These are phyloP conservation scores for Patagioenas fasciata DNA, from an alignment of 2,113 vertebrate genomes.

Conservation along the genomic window DNA sequence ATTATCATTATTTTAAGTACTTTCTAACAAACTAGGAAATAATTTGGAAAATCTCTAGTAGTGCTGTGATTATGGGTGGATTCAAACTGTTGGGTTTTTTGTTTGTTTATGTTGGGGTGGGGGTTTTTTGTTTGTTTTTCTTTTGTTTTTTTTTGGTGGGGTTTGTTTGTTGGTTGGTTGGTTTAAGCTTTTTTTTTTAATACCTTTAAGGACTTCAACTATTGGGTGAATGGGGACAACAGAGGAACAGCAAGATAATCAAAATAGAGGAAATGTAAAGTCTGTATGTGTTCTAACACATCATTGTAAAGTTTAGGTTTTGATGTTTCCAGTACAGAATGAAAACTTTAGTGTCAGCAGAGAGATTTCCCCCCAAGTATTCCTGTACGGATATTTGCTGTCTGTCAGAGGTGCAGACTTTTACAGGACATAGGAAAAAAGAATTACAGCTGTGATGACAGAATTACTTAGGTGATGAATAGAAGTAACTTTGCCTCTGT, in stretches of 20 bases:
- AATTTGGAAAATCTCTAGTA: not conserved
- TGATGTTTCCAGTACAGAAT: not conserved
- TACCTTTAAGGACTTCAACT: not conserved
- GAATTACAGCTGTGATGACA: not conserved
- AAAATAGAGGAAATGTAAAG: not conserved
- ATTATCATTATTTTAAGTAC: not conserved
- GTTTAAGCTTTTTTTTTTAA: not conserved
- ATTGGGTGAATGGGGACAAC: not conserved
- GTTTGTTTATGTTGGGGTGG: too few species aligned
- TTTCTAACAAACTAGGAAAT: not conserved
- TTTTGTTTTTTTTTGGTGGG: too few species aligned
- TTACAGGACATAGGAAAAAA: not conserved
- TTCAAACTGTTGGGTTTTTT: not conserved
- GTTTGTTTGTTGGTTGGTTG: too few species aligned
- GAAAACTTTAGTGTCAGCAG: not conserved
- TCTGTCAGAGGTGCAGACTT: not conserved
- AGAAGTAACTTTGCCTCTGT: not conserved
- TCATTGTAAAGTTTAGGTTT: not conserved
- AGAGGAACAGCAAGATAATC: not conserved
- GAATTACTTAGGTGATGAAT: not conserved
- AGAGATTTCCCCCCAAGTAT: not conserved
- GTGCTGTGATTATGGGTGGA: not conserved
- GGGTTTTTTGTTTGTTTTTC: too few species aligned
- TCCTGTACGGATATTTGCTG: not conserved
- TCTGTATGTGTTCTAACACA: not conserved